Evolutionary conservation across 2,888 invertebrate species (phyloP).

Genomic region (Andrena minutula): DNA sequence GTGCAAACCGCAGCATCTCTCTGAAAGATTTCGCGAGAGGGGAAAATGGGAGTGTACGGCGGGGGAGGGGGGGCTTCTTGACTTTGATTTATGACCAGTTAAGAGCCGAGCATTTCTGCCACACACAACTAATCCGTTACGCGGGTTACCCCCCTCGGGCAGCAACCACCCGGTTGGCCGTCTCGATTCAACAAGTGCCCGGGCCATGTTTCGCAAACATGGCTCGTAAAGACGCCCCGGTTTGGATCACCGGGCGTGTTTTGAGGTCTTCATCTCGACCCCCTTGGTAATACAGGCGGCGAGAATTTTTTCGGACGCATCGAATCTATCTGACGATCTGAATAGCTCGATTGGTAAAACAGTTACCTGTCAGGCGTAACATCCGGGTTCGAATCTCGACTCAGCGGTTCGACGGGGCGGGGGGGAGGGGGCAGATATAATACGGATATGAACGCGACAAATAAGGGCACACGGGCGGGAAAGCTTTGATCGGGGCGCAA

Average conservation of each 20-base stretch:
- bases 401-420: background rate
- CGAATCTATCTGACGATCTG: no score
- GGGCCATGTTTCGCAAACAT: constrained; percentile 67
- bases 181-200: constrained; percentile 80
- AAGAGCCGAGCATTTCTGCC: constrained; percentile 78
- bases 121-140: constrained; percentile 78
- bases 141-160: constrained; percentile 53
- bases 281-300: background rate
- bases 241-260: constrained; percentile 14
- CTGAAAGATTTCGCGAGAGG: constrained; percentile 49
- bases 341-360: constrained; percentile 1
- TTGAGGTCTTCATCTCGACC: constrained; percentile 14
- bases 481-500: constrained; percentile 6
- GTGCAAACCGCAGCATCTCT: constrained; percentile 35
- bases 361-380: background rate
- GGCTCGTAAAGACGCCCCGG: constrained; percentile 41
- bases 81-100: constrained; percentile 82
- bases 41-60: constrained; percentile 30
- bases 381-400: background rate
- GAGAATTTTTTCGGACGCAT: background rate
- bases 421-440: no score
- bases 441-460: background rate
- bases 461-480: constrained; percentile 3
- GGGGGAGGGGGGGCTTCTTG: constrained; percentile 63
- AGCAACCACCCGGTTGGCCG: constrained; percentile 46